Evolutionary conservation across 2,888 invertebrate species (phyloP), one percentile per base, ranked within the genome.

Genomic region (Ischnus inquisitorius): DNA sequence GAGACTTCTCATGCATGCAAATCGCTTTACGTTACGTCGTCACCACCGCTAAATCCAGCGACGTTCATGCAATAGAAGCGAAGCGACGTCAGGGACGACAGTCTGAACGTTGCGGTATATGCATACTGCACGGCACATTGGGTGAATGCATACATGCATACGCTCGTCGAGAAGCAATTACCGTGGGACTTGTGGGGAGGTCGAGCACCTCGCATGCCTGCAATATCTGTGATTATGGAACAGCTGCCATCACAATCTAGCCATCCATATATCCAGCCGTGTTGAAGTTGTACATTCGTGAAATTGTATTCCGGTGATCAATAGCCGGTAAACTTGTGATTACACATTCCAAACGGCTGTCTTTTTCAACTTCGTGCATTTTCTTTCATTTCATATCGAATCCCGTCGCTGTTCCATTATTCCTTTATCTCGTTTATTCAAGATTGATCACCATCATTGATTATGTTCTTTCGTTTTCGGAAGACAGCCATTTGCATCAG

Each of bases 141-240:
- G 14, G 34, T 46, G 14, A 64, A 65, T 28, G 69, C 48, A 60
- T 43, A 71, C 76, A 46, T 75, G 46, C 71, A 71, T 57, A 60
- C 67, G 43, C 43, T 77, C 60, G 28, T 48, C 76, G 54, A 60
- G 77, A 77, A 77, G 82, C 77, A 82, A 82, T 82, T 82, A 82
- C 72, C 72, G 67, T 22, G 60, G 82, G 65, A 60, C 64, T 82
- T 54, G 54, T 28, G 34, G 28, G 57, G 28, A 25, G 41, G 68
- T 62, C 68, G 60, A 51, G 80, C 41, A 75, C 62, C 51, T 62
- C 41, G 54, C 68, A 64, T 46, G 25, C n/a, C 65, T 76, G 12
- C 65, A 46, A 60, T 71, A 43, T 68, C 22, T 60, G 67, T 67
- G 71, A 71, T 65, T 72, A 72, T 77, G 65, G 25, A 77, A 67